These are phyloP conservation scores for Drosophila parabipectinata DNA, from an alignment of 1,140 invertebrate species.

Conservation along the genomic window DNA sequence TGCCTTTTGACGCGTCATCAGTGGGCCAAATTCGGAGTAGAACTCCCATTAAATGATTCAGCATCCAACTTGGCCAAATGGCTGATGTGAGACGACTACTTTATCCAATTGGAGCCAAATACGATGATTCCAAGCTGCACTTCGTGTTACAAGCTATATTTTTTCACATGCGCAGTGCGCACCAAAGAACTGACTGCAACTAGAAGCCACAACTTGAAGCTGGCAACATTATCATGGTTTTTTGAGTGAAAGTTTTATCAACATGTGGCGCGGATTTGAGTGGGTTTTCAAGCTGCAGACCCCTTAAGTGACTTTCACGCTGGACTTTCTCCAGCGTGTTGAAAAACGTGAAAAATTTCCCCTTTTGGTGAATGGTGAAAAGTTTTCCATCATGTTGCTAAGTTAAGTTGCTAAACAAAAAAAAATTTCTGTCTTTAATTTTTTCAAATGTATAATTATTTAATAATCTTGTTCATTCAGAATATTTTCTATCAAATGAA, in stretches of 20 bases:
- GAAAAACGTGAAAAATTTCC: no score
- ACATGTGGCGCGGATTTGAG: not conserved
- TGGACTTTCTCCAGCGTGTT: no score
- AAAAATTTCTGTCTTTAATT: no score
- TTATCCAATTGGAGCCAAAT: conserved; percentile 18
- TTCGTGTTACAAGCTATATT: not conserved
- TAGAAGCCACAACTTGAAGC: no score
- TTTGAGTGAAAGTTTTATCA: not conserved
- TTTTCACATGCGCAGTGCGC: conserved; percentile 14
- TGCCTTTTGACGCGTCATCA: conserved; percentile 56
- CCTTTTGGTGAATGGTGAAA: no score
- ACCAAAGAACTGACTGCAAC: not conserved
- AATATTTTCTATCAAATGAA: no score
- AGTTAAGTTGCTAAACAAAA: no score
- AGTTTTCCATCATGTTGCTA: no score
- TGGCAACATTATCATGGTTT: not conserved
- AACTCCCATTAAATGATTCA: not conserved
- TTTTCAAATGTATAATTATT: no score
- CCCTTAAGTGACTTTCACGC: no score
- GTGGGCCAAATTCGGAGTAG: conserved; percentile 36
- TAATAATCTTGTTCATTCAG: no score
- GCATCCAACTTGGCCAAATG: not conserved
- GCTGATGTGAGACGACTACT: conserved; percentile 3
- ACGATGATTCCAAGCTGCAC: conserved; percentile 2
- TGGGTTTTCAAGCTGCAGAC: no score